Evolutionary conservation across 1,140 invertebrate genomes (phyloP), one percentile per base, ranked within the genome.

Genomic region (Drosophila sturtevanti): DNA sequence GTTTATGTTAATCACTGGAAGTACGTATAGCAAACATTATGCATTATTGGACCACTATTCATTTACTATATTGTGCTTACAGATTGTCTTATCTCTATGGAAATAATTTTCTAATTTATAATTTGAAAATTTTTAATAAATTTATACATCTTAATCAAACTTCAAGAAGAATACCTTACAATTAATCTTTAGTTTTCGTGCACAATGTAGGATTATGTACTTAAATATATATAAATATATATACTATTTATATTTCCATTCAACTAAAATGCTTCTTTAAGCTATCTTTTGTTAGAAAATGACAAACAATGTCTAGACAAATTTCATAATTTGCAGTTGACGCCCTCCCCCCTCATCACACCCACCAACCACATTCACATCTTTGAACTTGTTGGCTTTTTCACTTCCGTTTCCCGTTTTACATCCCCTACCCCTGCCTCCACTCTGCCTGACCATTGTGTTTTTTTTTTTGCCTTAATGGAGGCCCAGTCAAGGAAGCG

Each of bases 271-370:
- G 14, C 6, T 21, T 48, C 18, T 14, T 4, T 48, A 48, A 48
- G 16, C 16, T 48, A 16, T 48, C 41, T 48, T 48, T 48, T 48
- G 38, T 59, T 55, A 22, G 21, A 41, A 5, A 27, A n/a, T 18
- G 24, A 21, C 16, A 44, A 51, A 44, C 11, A 63, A 31, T 62
- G 77, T 81, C 81, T 81, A 81, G 81, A 74, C 81, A 41, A 38
- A 65, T 55, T 59, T 63, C 74, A 85, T 86, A 77, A 81, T 86
- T 85, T 78, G 63, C 74, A 78, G 37, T 48, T 48, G 55, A 4
- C 51, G 52, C 77, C 71, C 51, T 56, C 54, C 63, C 7, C 27
- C 27, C 38, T 24, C 31, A 54, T 6, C 18, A n/a, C n/a, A n/a
- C n/a, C n/a, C n/a, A n/a, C n/a, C n/a, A n/a, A n/a, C n/a, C n/a